phyloP scores from a whole-genome alignment of 2,113 vertebrate species.

The Mohoua ochrocephala region DNA sequence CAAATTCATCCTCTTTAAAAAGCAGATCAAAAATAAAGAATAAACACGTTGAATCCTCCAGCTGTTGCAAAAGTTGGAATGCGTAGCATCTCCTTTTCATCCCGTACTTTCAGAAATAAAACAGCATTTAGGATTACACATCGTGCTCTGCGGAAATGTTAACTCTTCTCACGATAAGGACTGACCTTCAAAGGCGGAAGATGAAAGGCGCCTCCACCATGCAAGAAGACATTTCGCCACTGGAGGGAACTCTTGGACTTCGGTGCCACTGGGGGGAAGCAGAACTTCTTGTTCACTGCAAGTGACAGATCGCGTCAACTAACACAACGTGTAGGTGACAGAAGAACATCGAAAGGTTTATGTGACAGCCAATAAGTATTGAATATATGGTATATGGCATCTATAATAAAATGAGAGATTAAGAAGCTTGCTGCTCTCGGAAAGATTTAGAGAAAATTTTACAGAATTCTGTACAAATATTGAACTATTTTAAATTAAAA shows the following conservation, averaged over 20 bases:
- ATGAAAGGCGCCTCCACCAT: neutral
- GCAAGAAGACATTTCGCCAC: neutral
- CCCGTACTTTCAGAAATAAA: neutral
- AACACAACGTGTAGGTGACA: neutral
- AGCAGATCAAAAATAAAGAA: neutral
- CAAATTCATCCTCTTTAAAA: neutral
- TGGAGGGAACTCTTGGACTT: constrained; percentile 29
- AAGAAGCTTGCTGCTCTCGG: neutral
- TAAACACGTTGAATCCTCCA: neutral
- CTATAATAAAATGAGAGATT: neutral
- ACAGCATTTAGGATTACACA: neutral
- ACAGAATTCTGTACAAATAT: neutral
- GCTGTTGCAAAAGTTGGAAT: neutral
- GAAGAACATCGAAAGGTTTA: neutral
- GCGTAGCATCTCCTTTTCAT: neutral
- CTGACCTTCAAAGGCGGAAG: rapidly evolving
- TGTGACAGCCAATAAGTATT: neutral
- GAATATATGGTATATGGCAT: neutral
- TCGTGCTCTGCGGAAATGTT: neutral
- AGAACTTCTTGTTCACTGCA: too few species aligned
- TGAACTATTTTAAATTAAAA: neutral
- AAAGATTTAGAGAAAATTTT: neutral
- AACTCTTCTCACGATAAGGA: neutral
- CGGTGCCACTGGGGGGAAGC: neutral
- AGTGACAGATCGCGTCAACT: neutral